Evolutionary conservation across 2,113 vertebrate species (phyloP), one percentile per base, ranked within the genome.

Genomic region (Motacilla alba): DNA sequence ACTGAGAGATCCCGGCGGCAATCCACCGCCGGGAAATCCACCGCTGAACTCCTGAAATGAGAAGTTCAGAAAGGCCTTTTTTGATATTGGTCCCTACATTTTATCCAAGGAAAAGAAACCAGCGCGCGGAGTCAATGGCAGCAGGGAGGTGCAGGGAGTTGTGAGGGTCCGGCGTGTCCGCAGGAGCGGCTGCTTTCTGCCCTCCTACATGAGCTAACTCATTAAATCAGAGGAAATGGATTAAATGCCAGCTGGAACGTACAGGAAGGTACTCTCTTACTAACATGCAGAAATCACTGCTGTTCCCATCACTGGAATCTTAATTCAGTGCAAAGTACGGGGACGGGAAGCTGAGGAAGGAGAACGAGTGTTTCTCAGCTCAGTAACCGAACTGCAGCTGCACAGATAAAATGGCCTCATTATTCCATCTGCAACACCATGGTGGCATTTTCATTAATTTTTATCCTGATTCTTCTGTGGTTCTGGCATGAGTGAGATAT

Each of bases 121-220:
- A 6, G 30, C 4, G 33, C 16, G 7, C 3, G 4, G 55, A 58
- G 35, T 6, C 41, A 31, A 1, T 1, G 4, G 50, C 0, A 5
- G 21, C 50, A 60, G n/a, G 27, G 47, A 64, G 75, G 1, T 44
- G 37, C 35, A 20, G 58, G 49, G 52, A 39, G 11, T 0, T 18
- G 46, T 41, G 41, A 55, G 27, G 47, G 55, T 14, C 33, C 24
- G 41, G 39, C 0, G 0, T 30, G 27, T 20, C 46, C 44, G 15
- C 10, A 11, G 70, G 24, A 76, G 52, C 9, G 7, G 28, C 63
- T 64, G n/a, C 53, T 31, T 33, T 70, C 47, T 59, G 52, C 43
- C 37, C 30, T 47, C 19, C 35, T 3, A 3, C 23, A 9, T 7
- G 4, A 49, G 16, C 18, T 49, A 59, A 37, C 23, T 22, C 31